Evolutionary conservation across 2,113 vertebrate genomes (phyloP), one percentile per base, ranked within the genome.

Genomic region (Anas platyrhynchos): DNA sequence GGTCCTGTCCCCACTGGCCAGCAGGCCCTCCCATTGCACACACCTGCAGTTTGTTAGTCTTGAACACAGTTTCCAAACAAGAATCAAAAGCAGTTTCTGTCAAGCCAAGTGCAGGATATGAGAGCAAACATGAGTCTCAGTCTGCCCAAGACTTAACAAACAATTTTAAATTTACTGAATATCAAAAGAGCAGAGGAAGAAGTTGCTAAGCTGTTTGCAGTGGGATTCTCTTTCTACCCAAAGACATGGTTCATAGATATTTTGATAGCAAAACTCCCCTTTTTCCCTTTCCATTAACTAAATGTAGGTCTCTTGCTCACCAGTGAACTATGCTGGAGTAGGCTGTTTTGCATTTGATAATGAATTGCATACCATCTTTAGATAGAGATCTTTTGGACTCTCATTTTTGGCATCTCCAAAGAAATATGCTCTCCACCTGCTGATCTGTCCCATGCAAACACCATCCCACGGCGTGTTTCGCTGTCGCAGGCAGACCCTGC

Each of bases 341-440:
- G 90, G 52, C 86, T 96, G 91, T 74, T 96, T 93, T 94, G 82
- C 65, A 91, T 97, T 94, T 88, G 80, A 41, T 97, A 95, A 93
- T 94, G 91, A 96, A 94, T 94, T 93, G 74, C 95, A 97, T 83
- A 89, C 94, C 86, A 74, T 83, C 81, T 77, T 83, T 89, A 91
- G 94, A 96, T 88, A 94, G 41, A 94, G 74, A 95, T 96, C 93
- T 96, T 79, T 86, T 95, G 91, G 89, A 92, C 69, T 88, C 73
- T 77, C 1, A 0, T n/a, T 95, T 95, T 89, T 95, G 95, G 91
- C 92, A 56, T 79, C 88, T 83, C 56, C 0, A 2, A 77, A 91
- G 83, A 96, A 96, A 95, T 85, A 55, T 93, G 91, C 23, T 94
- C 74, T 94, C 91, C 94, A 93, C 93, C 91, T 94, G 94, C 81